Base-by-base conservation (phyloP, 2,113 vertebrate genomes). In the Odocoileus virginianus region DNA sequence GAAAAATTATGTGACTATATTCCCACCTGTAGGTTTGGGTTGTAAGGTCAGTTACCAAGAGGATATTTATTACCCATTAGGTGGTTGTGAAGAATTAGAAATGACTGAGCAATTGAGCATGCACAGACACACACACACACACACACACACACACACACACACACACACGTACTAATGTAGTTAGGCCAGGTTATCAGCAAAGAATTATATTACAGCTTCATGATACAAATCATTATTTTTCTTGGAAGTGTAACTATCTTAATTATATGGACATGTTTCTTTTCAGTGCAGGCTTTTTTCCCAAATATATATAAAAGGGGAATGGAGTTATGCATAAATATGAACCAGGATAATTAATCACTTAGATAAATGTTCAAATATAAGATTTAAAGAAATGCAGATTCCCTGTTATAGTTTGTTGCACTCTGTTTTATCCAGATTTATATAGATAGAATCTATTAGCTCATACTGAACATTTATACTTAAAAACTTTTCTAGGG, bases 191-290 rank as follows among this genome's bases (percentile, higher is more conserved):
- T 79, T 89, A 45, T 28, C 78, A 85, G 16, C 25, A 94, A 16
- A 89, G 50, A 71, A 84, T 94, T 79, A 85, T 79, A 78, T 89
- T 79, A 85, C 52, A 86, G 47, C 25, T 67, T 97, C n/a, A 86
- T 89, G 64, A 60, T 87, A 15, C n/a, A 78, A 89, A 84, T 83
- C 54, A 27, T 33, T 91, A 52, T 87, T 28, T n/a, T 95, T 91
- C 54, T 61, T 82, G 2, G 55, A 25, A 93, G 25, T 83, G 7
- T 74, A 45, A 13, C 30, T 40, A 67, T 92, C 47, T 78, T 93
- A 90, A 90, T 85, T 79, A 57, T n/a, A n/a, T 81, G 27, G 15
- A 47, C 25, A 28, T 71, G 27, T 33, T 93, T 67, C 30, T 76
- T 82, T 87, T 71, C 11, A 78, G 10, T 54, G 78, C 58, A 87